Conservation (phyloP, 2,113 vertebrate genomes). For the Laticauda colubrina region DNA sequence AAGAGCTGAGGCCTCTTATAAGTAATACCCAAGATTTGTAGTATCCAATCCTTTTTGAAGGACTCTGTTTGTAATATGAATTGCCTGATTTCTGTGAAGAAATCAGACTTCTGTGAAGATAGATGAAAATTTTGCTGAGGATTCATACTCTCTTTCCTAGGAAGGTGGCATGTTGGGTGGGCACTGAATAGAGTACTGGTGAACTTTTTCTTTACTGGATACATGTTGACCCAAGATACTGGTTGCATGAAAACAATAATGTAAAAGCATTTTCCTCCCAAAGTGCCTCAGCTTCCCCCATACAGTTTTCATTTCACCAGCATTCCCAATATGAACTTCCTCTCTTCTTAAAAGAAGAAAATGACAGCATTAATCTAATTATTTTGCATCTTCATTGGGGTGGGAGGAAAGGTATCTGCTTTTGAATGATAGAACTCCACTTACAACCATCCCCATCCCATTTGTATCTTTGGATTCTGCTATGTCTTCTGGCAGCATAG, state of each 20-base stretch:
- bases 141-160: not conserved
- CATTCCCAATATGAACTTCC: not conserved
- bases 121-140: not conserved
- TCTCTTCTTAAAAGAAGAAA: not conserved
- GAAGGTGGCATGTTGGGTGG: not conserved
- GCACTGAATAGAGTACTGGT: not conserved
- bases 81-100: not conserved
- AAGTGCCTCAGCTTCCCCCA: conserved; percentile 23
- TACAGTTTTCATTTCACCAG: not conserved
- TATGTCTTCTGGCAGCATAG: not conserved
- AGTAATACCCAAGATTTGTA: not conserved
- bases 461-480: not conserved
- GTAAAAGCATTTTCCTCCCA: conserved; percentile 20
- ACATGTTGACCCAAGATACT: conserved; percentile 5
- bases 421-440: not conserved
- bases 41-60: not conserved
- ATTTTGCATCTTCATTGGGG: not conserved
- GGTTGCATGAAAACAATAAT: conserved; percentile 25
- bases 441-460: no score
- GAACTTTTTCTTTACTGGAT: not conserved
- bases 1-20: not conserved
- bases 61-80: not conserved
- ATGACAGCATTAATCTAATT: not conserved
- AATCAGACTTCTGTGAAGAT: not conserved
- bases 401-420: not conserved